Base-by-base conservation (phyloP, 2,797 vertebrate genomes). In the Emys orbicularis region DNA sequence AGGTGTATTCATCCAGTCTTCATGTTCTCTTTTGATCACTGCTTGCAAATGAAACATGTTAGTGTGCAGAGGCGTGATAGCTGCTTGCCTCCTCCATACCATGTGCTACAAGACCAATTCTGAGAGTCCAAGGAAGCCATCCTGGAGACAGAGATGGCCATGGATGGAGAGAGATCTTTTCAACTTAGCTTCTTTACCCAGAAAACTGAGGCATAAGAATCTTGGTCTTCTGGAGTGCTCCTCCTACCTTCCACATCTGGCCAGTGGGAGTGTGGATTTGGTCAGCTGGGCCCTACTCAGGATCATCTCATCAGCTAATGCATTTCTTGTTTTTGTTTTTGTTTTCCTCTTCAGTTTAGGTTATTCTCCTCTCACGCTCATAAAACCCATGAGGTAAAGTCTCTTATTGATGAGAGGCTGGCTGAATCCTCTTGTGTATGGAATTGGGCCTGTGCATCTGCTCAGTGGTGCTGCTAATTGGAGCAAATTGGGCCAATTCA, bases 1-100 rank as follows among this genome's bases (percentile, higher is more conserved):
- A 31, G 31, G 13, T 31, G 15, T 87, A 16, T 65, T 83, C 79
- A 90, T 68, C 86, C 34, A 49, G 18, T 8, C 18, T 52, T n/a
- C 16, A 37, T 29, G 52, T 68, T 50, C 16, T 9, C 10, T 52
- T 68, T 85, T 95, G 95, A 95, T 41, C 90, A 85, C 96, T 96
- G 97, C 97, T 96, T 97, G 96, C 96, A 97, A 92, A 86, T 37
- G 57, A 77, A 74, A 89, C 68, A 85, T 94, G 57, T 81, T 61
- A 53, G 25, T 84, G 76, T 77, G 52, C n/a, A 59, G 90, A 93
- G 74, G 84, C 10, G 59, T 89, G 61, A 93, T 90, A 92, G 93
- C 92, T 95, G 94, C 85, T 94, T 94, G 94, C 54, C 93, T 96
- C 59, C 89, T 94, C 87, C 96, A 96, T 97, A 92, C 72, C 94